Percentiles rank a stretch among this genome's conserved stretches.
phyloP scores from a whole-genome alignment of 2,888 invertebrate species.

The Hypena proboscidalis region DNA sequence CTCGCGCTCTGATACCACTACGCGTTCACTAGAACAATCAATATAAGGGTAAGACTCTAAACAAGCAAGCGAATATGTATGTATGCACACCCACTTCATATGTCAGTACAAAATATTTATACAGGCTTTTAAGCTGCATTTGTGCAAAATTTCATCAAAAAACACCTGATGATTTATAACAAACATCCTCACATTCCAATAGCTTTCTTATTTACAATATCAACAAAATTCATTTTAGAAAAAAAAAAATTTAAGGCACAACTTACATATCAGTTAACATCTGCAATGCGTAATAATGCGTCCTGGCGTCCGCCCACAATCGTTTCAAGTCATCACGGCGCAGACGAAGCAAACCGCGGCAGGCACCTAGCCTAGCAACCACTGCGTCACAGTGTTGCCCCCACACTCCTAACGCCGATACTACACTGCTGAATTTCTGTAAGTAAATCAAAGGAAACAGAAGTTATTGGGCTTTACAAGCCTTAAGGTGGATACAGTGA shows the following conservation, averaged over 20 bases:
- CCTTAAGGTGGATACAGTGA: too few species aligned
- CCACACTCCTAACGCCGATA: slow-evolving; percentile 66
- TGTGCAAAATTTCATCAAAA: too few species aligned
- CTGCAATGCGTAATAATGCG: slow-evolving; percentile 95
- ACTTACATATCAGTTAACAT: slow-evolving; percentile 95
- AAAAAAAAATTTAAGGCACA: neutral
- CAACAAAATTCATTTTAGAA: neutral
- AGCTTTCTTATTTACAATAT: too few species aligned
- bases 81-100: too few species aligned
- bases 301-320: slow-evolving; percentile 98
- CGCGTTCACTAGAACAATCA: slow-evolving; percentile 68
- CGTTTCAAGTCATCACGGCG: slow-evolving; percentile 96
- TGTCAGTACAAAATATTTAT: too few species aligned
- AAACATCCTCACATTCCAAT: too few species aligned
- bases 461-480: too few species aligned
- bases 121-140: too few species aligned
- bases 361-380: slow-evolving; percentile 70
- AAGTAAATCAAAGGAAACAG: too few species aligned
- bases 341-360: slow-evolving; percentile 90
- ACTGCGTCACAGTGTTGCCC: slow-evolving; percentile 73
- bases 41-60: too few species aligned
- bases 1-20: slow-evolving; percentile 71
- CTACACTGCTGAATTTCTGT: slow-evolving; percentile 75
- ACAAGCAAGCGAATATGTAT: too few species aligned
- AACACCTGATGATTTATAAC: too few species aligned